phyloP scores from a whole-genome alignment of 2,113 vertebrate genomes.

The Rousettus leschenaultii region DNA sequence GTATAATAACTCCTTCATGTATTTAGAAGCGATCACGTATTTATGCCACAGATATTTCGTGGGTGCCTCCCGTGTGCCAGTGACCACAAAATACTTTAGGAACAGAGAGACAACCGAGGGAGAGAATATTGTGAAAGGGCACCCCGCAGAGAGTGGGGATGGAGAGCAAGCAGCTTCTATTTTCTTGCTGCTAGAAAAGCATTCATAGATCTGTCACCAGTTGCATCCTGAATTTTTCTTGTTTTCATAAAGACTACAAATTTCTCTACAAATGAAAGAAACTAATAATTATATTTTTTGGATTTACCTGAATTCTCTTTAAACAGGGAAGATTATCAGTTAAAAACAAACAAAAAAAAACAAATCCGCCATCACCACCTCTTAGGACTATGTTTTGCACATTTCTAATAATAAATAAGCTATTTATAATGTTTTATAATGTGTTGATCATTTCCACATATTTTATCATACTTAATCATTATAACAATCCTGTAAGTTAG shows the following conservation, averaged over 20 bases:
- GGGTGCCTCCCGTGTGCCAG: neutral
- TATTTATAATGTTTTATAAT: neutral
- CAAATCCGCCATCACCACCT: neutral
- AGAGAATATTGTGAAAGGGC: neutral
- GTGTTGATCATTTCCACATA: neutral
- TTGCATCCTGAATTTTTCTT: neutral
- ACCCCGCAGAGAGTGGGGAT: neutral
- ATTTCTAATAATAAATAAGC: neutral
- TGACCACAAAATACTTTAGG: neutral
- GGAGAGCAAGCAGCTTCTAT: neutral
- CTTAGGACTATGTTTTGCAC: neutral
- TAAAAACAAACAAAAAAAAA: slow-evolving; percentile 21
- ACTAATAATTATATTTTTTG: no score
- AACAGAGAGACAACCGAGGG: neutral
- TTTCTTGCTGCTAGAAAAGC: neutral
- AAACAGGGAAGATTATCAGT: neutral
- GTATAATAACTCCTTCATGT: neutral
- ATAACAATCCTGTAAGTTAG: neutral
- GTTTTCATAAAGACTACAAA: neutral
- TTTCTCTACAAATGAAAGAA: neutral
- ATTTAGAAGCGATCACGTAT: neutral
- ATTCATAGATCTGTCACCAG: neutral
- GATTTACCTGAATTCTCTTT: neutral
- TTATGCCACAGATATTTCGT: neutral
- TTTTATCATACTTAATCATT: neutral